Conservation (phyloP, 2,888 invertebrate genomes). For the Beris chalybata region DNA sequence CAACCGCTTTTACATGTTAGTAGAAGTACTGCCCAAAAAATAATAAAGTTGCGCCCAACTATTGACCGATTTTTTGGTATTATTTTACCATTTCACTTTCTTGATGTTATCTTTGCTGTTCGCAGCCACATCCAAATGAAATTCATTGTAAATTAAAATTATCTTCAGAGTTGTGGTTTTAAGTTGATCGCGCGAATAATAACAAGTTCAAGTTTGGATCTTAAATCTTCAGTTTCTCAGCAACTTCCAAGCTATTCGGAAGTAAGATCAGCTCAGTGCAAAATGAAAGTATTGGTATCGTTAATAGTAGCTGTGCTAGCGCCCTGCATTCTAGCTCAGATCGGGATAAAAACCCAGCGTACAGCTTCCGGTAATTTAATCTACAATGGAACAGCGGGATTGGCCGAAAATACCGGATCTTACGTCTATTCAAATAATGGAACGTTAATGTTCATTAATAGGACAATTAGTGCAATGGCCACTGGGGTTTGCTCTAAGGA, state of each 20-base stretch:
- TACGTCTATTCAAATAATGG: slow-evolving; percentile 44
- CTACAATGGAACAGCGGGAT: not conserved
- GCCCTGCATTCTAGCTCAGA: slow-evolving; percentile 23
- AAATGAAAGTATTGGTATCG: slow-evolving; percentile 18
- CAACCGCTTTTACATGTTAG: too few relatives aligned
- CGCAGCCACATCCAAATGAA: slow-evolving; percentile 21
- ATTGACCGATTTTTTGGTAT: too few relatives aligned
- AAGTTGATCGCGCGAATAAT: slow-evolving; percentile 1
- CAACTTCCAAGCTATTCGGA: slow-evolving; percentile 1
- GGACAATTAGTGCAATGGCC: slow-evolving; percentile 52
- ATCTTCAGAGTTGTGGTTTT: slow-evolving; percentile 1
- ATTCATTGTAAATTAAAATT: slow-evolving; percentile 7
- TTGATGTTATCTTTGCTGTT: too few relatives aligned
- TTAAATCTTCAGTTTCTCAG: slow-evolving; percentile 20
- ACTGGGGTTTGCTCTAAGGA: slow-evolving; percentile 53
- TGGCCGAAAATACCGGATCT: slow-evolving; percentile 40
- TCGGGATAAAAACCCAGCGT: slow-evolving; percentile 34
- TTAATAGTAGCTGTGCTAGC: slow-evolving; percentile 10
- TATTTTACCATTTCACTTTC: too few relatives aligned
- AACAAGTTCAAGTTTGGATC: slow-evolving; percentile 25
- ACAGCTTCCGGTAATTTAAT: slow-evolving; percentile 12
- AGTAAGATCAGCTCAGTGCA: not conserved
- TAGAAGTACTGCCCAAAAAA: too few relatives aligned
- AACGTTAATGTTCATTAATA: slow-evolving; percentile 52
- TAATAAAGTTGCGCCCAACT: too few relatives aligned